Evolutionary conservation across 53 echinoderm and acorn worm species (phyloP), one percentile per base, ranked within the genome.

Genomic region (Antedon mediterranea): DNA sequence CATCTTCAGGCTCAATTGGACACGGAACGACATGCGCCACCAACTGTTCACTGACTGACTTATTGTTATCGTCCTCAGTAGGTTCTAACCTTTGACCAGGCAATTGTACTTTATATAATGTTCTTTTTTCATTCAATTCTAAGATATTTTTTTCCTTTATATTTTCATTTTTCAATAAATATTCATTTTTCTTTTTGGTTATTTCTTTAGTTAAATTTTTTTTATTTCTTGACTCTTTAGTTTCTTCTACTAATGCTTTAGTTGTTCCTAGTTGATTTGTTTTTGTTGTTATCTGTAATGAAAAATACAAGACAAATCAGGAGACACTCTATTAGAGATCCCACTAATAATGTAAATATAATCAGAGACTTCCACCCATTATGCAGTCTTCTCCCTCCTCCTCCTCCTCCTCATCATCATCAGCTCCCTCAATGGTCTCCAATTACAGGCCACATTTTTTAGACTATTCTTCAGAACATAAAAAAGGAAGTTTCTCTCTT

Each of bases 1-100:
- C 97, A 82, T 95, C 97, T 72, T 92, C 87, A 34, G 97, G 82
- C 78, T 95, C 97, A 41, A 95, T 91, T 27, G 97, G 97, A 79
- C 97, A 95, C 0, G 97, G 97, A 32, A 91, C 84, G 34, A 95
- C 91, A 29, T 89, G 86, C 75, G 86, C 90, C 26, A 90, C 84
- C 11, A 84, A 76, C 44, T 79, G 89, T 74, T 89, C 57, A 20
- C 15, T 2, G 15, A 57, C 20, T 23, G 57, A 57, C 2, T 8
- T 13, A 2, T 57, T 26, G 9, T 57, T 23, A 8, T 11, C 23
- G 2, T 57, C 41, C 13, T 41, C 41, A 41, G 5, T 41, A 41
- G 41, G 41, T 41, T 13, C 5, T 41, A 41, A 41, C 41, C 41
- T 41, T 15, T 57, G 57, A 57, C 57, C 57, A 8, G 57, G 57